Percentiles rank a stretch among this genome's conserved stretches.
These are phyloP conservation scores for Macrotrachela quadricornifera DNA, from an alignment of 1,140 invertebrate genomes.

Conservation along the genomic window DNA sequence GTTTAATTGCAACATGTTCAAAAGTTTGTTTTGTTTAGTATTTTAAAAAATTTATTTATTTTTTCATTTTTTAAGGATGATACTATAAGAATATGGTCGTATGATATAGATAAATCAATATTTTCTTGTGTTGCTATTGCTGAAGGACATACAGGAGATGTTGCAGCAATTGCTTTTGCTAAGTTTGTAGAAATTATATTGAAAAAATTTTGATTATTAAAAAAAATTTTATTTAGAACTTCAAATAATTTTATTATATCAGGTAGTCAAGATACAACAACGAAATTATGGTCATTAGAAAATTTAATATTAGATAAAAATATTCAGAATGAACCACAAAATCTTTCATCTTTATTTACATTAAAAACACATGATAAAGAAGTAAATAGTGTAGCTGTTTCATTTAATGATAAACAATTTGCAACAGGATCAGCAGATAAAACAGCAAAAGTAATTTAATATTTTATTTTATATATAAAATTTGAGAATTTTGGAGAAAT, in stretches of 20 bases:
- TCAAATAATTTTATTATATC: slow-evolving; percentile 45
- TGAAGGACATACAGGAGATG: slow-evolving; percentile 54
- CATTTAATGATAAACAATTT: slow-evolving; percentile 64
- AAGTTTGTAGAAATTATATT: too few relatives aligned
- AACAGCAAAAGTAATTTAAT: slow-evolving; percentile 68
- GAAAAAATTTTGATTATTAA: too few relatives aligned
- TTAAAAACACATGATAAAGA: slow-evolving; percentile 67
- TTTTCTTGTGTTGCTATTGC: slow-evolving; percentile 46
- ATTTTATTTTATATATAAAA: too few relatives aligned
- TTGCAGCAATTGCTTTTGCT: slow-evolving; percentile 45
- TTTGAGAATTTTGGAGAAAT: too few relatives aligned
- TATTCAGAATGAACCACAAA: slow-evolving; percentile 26
- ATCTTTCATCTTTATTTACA: slow-evolving; percentile 36
- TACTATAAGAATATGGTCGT: slow-evolving; percentile 53
- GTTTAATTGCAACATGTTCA: not conserved
- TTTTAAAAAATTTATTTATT: too few relatives aligned
- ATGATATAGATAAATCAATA: slow-evolving; percentile 29
- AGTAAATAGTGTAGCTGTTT: slow-evolving; percentile 59
- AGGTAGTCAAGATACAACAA: slow-evolving; percentile 63
- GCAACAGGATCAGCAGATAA: slow-evolving; percentile 79
- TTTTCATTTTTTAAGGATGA: too few relatives aligned
- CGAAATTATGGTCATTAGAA: slow-evolving; percentile 57
- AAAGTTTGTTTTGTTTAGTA: too few relatives aligned
- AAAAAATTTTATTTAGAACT: too few relatives aligned
- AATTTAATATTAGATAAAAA: slow-evolving; percentile 3